Evolutionary conservation across 2,113 vertebrate genomes (phyloP), one percentile per base, ranked within the genome.

Genomic region (Centropristis striata): DNA sequence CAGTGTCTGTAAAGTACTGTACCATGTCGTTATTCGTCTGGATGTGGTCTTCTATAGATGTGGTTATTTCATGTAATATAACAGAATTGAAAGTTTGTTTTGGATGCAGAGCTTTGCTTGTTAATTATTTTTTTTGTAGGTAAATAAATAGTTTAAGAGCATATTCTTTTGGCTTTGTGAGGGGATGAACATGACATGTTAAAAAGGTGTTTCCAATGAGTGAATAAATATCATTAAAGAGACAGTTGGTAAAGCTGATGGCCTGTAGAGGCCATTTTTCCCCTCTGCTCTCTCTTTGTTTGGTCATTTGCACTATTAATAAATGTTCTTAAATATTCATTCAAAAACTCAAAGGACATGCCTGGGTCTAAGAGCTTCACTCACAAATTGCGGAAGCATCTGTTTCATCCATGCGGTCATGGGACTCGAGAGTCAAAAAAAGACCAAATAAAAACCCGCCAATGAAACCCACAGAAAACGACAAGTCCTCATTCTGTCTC

Each of bases 231-330:
- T 75, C 0, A 36, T 54, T 41, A 55, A 8, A 8, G 16, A 68
- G 42, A 51, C 6, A 5, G 2, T 84, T 77, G 16, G 37, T 53
- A 27, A 71, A 80, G 51, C 28, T 54, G 11, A 57, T 16, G 1
- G 21, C 39, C 51, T 15, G 28, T 11, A 1, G 58, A 28, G 47
- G 27, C 39, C 39, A 32, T 79, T 58, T 80, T 20, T n/a, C 25
- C 71, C 14, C 14, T 54, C 21, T 46, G 28, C 54, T 21, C 27
- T 46, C 16, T 63, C 70, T 76, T 71, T 86, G 63, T 91, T 86
- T 87, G 64, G 14, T 59, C 71, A 79, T 15, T 66, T 89, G 75
- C 74, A 87, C 75, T 83, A 78, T 93, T 87, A 70, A 88, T 85
- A 61, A 76, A 57, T 7, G 16, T 36, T 81, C 27, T 59, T 71